These are phyloP conservation scores for Ceyx cyanopectus DNA, from an alignment of 2,113 vertebrate genomes.

Conservation along the genomic window DNA sequence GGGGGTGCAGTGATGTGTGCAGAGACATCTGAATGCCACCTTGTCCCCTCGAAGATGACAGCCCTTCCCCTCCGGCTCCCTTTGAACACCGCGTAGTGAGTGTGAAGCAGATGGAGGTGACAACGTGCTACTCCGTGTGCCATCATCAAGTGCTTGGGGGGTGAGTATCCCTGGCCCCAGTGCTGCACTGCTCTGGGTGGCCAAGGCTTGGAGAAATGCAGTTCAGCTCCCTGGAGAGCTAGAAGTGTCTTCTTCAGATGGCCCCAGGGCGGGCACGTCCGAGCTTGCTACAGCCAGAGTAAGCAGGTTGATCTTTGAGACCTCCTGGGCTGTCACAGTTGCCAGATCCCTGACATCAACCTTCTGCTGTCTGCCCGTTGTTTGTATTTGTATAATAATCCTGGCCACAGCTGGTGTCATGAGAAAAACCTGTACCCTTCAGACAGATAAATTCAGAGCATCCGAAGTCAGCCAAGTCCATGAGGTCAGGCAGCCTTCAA, in stretches of 20 bases:
- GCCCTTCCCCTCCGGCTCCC: constrained; percentile 85
- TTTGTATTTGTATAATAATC: neutral
- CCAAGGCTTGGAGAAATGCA: neutral
- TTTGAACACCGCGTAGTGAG: constrained; percentile 88
- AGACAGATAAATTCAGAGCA: neutral
- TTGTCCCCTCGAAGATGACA: constrained; percentile 79
- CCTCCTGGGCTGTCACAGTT: neutral
- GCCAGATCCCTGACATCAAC: neutral
- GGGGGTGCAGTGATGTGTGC: neutral
- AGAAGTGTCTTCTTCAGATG: neutral
- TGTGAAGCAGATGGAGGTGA: constrained; percentile 77
- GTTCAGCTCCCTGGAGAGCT: neutral
- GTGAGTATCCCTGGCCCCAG: constrained; percentile 69
- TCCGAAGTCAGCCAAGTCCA: neutral
- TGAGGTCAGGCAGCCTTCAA: neutral
- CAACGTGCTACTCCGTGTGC: constrained; percentile 76
- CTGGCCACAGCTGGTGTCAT: neutral
- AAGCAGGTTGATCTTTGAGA: neutral
- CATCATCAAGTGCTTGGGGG: constrained; percentile 83
- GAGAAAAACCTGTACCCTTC: neutral
- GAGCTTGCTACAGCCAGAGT: neutral
- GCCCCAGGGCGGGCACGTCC: accelerated
- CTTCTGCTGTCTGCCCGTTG: neutral
- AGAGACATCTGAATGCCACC: neutral
- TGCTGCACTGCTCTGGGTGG: neutral